Conservation (phyloP, 2,888 invertebrate genomes). For the Megaustenia siamemsis region DNA sequence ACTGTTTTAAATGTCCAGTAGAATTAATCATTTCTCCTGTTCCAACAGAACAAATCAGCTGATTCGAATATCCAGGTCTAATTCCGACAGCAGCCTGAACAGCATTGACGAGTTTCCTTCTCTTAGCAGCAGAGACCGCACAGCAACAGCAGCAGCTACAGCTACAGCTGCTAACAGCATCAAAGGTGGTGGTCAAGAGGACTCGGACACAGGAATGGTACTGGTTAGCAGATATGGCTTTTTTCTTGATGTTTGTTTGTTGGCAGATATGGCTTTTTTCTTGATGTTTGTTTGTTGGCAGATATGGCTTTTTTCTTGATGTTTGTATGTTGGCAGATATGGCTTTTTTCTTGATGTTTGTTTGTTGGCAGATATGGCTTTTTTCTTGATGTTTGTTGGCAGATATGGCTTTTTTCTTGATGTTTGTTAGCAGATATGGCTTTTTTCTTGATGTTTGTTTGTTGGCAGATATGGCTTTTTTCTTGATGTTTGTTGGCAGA, state of each 20-base stretch:
- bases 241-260: neutral
- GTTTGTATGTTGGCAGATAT: too few relatives aligned
- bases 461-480: too few relatives aligned
- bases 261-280: too few relatives aligned
- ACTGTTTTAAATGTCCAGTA: neutral
- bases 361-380: too few relatives aligned
- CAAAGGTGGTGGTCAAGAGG: constrained; percentile 19
- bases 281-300: too few relatives aligned
- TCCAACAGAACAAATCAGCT: constrained; percentile 60
- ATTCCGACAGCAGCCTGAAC: constrained; percentile 84
- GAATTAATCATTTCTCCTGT: neutral
- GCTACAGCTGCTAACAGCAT: neutral
- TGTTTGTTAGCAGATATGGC: too few relatives aligned
- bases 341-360: too few relatives aligned
- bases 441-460: too few relatives aligned
- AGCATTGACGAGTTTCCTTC: constrained; percentile 85
- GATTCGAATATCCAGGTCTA: constrained; percentile 70
- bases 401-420: too few relatives aligned
- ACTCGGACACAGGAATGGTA: constrained; percentile 56
- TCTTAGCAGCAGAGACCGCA: constrained; percentile 1
- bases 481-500: too few relatives aligned
- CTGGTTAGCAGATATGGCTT: constrained; percentile 51
- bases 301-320: too few relatives aligned
- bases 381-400: too few relatives aligned
- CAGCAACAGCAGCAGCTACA: constrained; percentile 9